Evolutionary conservation across 2,113 vertebrate genomes (phyloP).

Genomic region (Tyto alba): DNA sequence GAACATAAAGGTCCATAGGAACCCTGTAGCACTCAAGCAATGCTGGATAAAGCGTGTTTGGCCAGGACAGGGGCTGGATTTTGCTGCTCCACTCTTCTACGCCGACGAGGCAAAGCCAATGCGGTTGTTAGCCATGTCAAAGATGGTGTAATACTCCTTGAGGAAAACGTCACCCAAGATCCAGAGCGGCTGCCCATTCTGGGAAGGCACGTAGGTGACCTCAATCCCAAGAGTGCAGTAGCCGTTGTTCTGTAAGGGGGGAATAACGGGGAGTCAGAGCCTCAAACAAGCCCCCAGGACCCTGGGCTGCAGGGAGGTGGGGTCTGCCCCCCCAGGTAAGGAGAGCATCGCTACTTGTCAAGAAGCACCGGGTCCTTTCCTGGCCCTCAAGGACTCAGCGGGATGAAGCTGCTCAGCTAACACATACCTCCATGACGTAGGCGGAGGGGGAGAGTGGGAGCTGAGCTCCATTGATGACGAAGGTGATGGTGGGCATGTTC

Average conservation of each 20-base stretch:
- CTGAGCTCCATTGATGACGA: slow-evolving; percentile 21
- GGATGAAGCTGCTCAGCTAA: neutral
- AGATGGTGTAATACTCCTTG: slow-evolving; percentile 65
- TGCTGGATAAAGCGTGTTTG: neutral
- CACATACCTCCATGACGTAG: slow-evolving; percentile 46
- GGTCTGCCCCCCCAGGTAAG: neutral
- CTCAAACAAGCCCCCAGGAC: neutral
- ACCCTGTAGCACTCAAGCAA: fast-evolving
- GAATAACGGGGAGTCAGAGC: fast-evolving
- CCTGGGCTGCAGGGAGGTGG: neutral
- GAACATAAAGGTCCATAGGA: neutral
- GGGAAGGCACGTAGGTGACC: slow-evolving; percentile 62
- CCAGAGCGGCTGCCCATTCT: slow-evolving; percentile 50
- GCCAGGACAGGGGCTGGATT: neutral
- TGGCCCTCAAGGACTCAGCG: neutral
- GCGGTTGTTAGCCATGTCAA: slow-evolving; percentile 52
- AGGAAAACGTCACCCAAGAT: slow-evolving; percentile 47
- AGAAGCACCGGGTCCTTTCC: neutral
- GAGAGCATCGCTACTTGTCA: neutral
- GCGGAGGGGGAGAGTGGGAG: slow-evolving; percentile 39
- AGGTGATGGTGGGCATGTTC: slow-evolving; percentile 54
- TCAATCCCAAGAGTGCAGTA: slow-evolving; percentile 63
- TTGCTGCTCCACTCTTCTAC: neutral
- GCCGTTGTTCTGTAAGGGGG: neutral
- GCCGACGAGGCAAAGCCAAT: slow-evolving; percentile 52